Evolutionary conservation across 2,888 invertebrate species (phyloP).

Genomic region (Sycophila texana): DNA sequence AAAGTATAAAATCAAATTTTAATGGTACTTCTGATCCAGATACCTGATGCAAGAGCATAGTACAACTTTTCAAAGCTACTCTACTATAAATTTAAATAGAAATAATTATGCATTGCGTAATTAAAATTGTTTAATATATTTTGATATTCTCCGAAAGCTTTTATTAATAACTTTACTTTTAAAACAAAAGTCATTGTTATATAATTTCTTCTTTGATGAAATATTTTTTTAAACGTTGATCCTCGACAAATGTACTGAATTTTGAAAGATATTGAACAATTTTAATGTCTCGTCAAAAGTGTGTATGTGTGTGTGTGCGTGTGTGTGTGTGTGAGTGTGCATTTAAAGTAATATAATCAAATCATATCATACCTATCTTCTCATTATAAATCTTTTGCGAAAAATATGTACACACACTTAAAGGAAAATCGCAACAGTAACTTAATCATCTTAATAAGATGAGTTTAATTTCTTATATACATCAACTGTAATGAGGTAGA

Average conservation of each 20-base stretch:
- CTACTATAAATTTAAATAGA: conserved; percentile 26
- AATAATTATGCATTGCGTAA: too few species aligned
- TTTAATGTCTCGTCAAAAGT: background rate
- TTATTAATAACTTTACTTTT: background rate
- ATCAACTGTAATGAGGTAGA: background rate
- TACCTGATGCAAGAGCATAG: conserved; percentile 61
- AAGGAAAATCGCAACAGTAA: background rate
- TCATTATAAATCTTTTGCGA: background rate
- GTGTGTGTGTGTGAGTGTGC: conserved; percentile 2
- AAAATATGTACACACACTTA: background rate
- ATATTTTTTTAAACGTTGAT: background rate
- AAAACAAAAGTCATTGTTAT: background rate
- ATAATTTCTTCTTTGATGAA: background rate
- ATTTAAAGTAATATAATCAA: background rate
- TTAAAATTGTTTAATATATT: conserved; percentile 9
- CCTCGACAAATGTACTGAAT: background rate
- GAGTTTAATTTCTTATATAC: background rate
- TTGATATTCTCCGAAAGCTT: background rate
- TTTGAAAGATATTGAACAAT: background rate
- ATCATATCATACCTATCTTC: conserved; percentile 9
- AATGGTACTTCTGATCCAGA: conserved; percentile 55
- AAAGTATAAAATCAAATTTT: conserved; percentile 18
- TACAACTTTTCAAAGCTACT: conserved; percentile 57
- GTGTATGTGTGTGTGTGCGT: background rate
- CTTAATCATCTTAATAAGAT: too few species aligned